A percentile compares a stretch with the other conserved stretches of the same genome.
These are phyloP conservation scores for Falco columbarius DNA, from an alignment of 2,797 vertebrate genomes.

Conservation along the genomic window DNA sequence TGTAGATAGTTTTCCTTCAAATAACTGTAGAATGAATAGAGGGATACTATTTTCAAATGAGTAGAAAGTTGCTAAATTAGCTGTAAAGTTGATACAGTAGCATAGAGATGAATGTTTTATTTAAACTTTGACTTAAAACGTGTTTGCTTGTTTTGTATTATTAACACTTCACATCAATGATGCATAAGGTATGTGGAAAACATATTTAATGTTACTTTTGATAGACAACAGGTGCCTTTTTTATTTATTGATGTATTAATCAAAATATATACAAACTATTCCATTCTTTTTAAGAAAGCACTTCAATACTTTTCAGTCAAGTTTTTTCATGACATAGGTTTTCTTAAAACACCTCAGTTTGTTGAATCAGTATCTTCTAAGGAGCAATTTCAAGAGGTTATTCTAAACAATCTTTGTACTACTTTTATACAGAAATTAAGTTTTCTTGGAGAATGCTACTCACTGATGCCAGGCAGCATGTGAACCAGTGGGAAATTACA, in stretches of 20 bases:
- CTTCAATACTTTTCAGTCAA: not conserved
- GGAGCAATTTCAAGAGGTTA: not conserved
- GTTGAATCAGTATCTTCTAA: not conserved
- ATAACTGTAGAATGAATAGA: not conserved
- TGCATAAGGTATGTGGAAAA: not conserved
- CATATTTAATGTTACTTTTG: not conserved
- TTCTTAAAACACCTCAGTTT: not conserved
- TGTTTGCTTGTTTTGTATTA: not conserved
- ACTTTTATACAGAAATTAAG: not conserved
- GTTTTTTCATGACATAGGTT: not conserved
- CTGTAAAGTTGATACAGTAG: not conserved
- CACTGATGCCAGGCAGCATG: fast-evolving
- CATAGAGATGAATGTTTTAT: not conserved
- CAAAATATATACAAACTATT: not conserved
- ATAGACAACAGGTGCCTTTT: not conserved
- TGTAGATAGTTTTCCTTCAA: not conserved
- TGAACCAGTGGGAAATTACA: not conserved
- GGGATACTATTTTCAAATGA: not conserved
- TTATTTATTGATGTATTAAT: not conserved
- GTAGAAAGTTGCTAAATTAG: not conserved
- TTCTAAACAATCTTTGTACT: not conserved
- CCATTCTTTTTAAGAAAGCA: not conserved
- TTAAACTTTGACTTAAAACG: not conserved
- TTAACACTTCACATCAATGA: not conserved
- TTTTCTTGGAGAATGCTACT: not conserved